Evolutionary conservation across 1,140 invertebrate species (phyloP).

Genomic region (Wiebesia pumilae): DNA sequence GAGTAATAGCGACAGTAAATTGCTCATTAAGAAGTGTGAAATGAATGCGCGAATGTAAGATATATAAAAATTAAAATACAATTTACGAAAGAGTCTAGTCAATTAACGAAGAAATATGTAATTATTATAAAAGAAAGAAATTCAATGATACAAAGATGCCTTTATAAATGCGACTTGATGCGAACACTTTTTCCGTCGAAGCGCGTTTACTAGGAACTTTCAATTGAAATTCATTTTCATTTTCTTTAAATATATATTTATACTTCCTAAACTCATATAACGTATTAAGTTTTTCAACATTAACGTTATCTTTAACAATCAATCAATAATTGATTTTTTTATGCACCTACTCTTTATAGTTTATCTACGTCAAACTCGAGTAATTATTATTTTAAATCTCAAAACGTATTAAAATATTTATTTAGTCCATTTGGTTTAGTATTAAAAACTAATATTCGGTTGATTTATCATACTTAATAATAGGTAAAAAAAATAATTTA

Average conservation of each 20-base stretch:
- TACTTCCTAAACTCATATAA: neutral
- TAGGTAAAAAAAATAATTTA: too few species aligned
- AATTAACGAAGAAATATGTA: conserved; percentile 53
- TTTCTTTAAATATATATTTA: neutral
- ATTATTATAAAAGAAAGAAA: conserved; percentile 59
- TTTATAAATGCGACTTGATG: conserved; percentile 65
- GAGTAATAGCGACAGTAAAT: neutral
- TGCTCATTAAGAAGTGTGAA: neutral
- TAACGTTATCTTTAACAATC: neutral
- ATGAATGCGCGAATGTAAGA: neutral
- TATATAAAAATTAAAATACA: conserved; percentile 29
- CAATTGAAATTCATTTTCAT: neutral
- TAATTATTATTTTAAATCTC: neutral
- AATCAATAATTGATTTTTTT: neutral
- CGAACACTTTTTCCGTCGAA: conserved; percentile 53
- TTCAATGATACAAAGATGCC: conserved; percentile 72
- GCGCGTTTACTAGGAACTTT: conserved; percentile 41
- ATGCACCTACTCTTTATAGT: neutral
- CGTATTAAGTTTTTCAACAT: neutral
- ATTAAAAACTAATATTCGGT: too few species aligned
- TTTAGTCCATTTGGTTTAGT: too few species aligned
- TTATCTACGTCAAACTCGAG: neutral
- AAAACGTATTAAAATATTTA: too few species aligned
- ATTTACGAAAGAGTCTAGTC: conserved; percentile 48
- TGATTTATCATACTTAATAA: too few species aligned